Base-by-base conservation (phyloP, 2,113 vertebrate genomes). In the Nothoprocta perdicaria region DNA sequence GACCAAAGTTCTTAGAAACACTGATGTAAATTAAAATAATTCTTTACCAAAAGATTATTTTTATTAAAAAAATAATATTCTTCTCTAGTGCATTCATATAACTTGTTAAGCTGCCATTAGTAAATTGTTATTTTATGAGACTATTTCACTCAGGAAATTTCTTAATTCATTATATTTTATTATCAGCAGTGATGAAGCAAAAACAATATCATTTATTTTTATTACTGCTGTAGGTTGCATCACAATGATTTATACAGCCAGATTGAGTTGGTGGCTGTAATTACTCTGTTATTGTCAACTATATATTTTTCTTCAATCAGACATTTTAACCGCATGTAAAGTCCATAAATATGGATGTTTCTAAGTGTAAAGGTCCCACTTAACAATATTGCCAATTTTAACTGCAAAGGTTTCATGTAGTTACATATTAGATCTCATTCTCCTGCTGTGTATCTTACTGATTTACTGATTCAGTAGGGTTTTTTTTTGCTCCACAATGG, bases 151-250 rank as follows among this genome's bases (percentile, higher is more conserved):
- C 50, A 96, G 87, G 89, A 97, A 91, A 94, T 91, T 96, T 97
- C 88, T 76, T 23, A 96, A 97, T 95, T 96, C 65, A 84, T 97
- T 97, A 86, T 96, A 94, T 97, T 97, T 97, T 97, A 97, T 97
- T 97, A 97, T 97, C 94, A 97, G 78, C 89, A 97, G 96, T 97
- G 97, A 97, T 95, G 97, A 97, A 97, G 97, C 95, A 96, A 98
- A 96, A 89, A 74, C 66, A 93, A 88, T 96, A 96, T 97, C 6
- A 97, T 98, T 98, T 98, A 97, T 97, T 97, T 97, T 97, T 98
- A 97, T 97, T 97, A 95, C 95, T 96, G 91, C 81, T 96, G 68
- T 94, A 96, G 94, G 81, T 93, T 97, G 96, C 97, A 97, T 97
- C 95, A 95, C 91, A 84, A 96, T 98, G 96, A 97, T 97, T 97